Conservation (phyloP, 37 sponge, comb jelly and placozoan species). For the Aplysina aerophoba region DNA sequence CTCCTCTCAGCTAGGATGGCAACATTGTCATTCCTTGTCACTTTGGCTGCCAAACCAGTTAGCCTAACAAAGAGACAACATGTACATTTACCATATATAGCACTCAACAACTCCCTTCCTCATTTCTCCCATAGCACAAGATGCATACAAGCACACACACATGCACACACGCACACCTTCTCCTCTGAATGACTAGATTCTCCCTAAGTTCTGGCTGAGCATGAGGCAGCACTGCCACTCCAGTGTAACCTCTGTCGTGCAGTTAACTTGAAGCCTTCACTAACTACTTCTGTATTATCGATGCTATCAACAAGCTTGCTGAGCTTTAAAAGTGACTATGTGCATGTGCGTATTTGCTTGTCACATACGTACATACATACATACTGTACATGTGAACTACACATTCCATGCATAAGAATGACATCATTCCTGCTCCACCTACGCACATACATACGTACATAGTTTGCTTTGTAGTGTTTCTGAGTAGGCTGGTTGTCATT, state of each 20-base stretch:
- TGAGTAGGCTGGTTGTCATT: no score
- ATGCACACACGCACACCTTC: not conserved
- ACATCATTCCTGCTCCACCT: no score
- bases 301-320: no score
- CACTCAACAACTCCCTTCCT: no score
- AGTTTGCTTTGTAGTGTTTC: no score
- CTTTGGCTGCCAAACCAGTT: constrained; percentile 57
- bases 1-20: constrained; percentile 73
- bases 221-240: not conserved
- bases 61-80: not conserved
- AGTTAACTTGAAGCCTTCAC: not conserved
- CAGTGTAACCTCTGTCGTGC: no score
- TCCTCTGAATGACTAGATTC: constrained; percentile 5
- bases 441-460: not conserved
- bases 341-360: no score
- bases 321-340: no score
- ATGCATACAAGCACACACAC: no score
- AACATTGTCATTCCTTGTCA: constrained; percentile 71
- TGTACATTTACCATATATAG: no score
- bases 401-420: not conserved
- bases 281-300: no score
- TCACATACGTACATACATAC: not conserved
- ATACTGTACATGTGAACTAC: not conserved
- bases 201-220: not conserved
- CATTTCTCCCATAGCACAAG: no score